A percentile compares a stretch with the other conserved stretches of the same genome.
Evolutionary conservation across 1,140 invertebrate species (phyloP).

Genomic region (Magallana angulata): DNA sequence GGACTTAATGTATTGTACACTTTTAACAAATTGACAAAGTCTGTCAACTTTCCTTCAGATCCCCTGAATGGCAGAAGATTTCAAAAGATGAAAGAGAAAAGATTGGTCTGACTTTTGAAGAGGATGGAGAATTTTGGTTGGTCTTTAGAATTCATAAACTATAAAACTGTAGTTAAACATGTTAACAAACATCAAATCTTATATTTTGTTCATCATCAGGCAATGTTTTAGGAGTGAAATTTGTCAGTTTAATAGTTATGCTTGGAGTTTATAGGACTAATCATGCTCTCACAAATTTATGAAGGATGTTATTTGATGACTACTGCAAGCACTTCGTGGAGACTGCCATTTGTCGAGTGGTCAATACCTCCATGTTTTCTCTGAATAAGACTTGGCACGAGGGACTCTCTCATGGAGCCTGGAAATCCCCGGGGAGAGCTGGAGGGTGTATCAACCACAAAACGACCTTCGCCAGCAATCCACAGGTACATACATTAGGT

Average conservation of each 20-base stretch:
- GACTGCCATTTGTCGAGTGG: conserved; percentile 97
- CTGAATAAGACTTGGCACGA: conserved; percentile 83
- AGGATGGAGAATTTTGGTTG: conserved; percentile 98
- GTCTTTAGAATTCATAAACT: conserved; percentile 4
- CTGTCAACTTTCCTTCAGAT: conserved; percentile 64
- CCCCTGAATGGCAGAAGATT: conserved; percentile 95
- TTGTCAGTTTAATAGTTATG: too few species aligned
- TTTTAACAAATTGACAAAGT: too few species aligned
- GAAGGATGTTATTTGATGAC: conserved; percentile 79
- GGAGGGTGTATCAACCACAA: conserved; percentile 83
- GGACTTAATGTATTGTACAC: too few species aligned
- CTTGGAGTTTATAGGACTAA: too few species aligned
- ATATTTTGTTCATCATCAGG: too few species aligned
- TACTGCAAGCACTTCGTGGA: conserved; percentile 80
- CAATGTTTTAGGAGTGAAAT: too few species aligned
- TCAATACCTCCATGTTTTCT: conserved; percentile 83
- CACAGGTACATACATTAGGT: conserved; percentile 78
- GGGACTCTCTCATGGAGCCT: conserved; percentile 78
- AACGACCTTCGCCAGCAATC: conserved; percentile 83
- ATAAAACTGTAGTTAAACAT: too few species aligned
- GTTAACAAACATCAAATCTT: too few species aligned
- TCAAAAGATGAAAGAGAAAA: conserved; percentile 92
- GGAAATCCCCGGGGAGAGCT: conserved; percentile 80
- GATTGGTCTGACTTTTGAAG: conserved; percentile 94
- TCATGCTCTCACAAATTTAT: conserved; percentile 1